Evolutionary conservation across 2,113 vertebrate genomes (phyloP), one percentile per base, ranked within the genome.

Genomic region (Spea bombifrons): DNA sequence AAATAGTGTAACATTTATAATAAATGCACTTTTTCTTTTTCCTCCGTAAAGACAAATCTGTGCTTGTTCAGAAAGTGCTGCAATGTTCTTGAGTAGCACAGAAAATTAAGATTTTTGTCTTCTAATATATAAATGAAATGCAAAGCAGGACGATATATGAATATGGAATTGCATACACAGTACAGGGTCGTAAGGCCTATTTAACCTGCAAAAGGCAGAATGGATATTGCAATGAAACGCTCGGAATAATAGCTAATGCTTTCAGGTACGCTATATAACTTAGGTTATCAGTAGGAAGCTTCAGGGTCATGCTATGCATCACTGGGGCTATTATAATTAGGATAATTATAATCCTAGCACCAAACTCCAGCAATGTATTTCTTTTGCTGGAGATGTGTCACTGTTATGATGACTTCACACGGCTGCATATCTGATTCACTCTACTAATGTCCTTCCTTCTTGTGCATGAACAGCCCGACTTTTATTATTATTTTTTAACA

Each of bases 1-100:
- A 92, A 92, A 93, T 89, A 90, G 87, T 85, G 86, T 89, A 88
- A 93, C 90, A 92, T 92, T 93, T 92, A 91, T 89, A 90, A 92
- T 91, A 92, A 92, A 92, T 92, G 90, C 89, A 91, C 90, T 89
- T 88, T 90, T 88, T 87, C 85, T 87, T 30, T 87, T 86, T 85
- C 87, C 87, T 88, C 87, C 83, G 86, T 82, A 82, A 88, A 88
- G 85, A 88, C 83, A 83, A 63, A 85, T 82, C 88, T 88, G 89
- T 88, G 87, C 87, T 84, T 53, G 66, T 80, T 81, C 86, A 85
- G 86, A 83, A 81, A 82, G 64, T 48, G 7, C 83, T 66, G 84
- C 76, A 5, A 53, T 75, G 75, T 78, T 55, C 5, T 65, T 83
- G 66, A 63, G 76, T 78, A 84, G 75, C 85, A 87, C 86, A 85